Evolutionary conservation across 2,888 invertebrate species (phyloP).

Genomic region (Coecobrya sp.): DNA sequence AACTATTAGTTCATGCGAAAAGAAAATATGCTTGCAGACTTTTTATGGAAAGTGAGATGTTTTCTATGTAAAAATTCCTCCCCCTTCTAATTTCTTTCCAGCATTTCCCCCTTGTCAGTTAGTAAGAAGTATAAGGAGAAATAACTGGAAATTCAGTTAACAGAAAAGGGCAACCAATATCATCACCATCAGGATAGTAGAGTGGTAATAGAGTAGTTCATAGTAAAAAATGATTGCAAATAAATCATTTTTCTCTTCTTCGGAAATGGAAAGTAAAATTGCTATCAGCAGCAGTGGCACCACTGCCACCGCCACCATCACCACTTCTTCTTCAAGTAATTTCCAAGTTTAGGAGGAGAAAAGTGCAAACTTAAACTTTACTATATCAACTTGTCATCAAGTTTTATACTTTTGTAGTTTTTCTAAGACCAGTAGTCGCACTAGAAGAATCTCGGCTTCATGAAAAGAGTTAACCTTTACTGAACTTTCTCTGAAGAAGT

Average conservation of each 20-base stretch:
- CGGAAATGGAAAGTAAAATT: neutral
- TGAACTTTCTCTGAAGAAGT: constrained; percentile 8
- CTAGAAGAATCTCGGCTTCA: neutral
- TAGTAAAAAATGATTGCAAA: neutral
- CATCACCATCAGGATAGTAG: neutral
- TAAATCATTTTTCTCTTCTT: constrained; percentile 22
- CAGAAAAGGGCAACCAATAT: neutral
- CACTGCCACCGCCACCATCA: neutral
- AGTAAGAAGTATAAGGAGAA: neutral
- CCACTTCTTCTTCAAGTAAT: constrained; percentile 20
- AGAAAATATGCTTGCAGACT: neutral
- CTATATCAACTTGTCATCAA: constrained; percentile 44
- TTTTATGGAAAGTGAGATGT: neutral
- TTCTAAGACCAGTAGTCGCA: neutral
- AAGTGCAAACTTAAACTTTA: constrained; percentile 45
- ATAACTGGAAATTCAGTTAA: neutral
- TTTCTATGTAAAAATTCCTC: neutral
- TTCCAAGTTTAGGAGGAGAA: constrained; percentile 20
- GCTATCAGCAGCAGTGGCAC: neutral
- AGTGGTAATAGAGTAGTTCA: neutral
- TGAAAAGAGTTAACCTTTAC: constrained; percentile 5
- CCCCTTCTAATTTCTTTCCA: neutral
- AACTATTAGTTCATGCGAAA: neutral
- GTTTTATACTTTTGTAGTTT: neutral
- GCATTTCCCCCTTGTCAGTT: too few species aligned